These are phyloP conservation scores for Psittacara wagleri DNA, from an alignment of 2,113 vertebrate genomes.

Conservation along the genomic window DNA sequence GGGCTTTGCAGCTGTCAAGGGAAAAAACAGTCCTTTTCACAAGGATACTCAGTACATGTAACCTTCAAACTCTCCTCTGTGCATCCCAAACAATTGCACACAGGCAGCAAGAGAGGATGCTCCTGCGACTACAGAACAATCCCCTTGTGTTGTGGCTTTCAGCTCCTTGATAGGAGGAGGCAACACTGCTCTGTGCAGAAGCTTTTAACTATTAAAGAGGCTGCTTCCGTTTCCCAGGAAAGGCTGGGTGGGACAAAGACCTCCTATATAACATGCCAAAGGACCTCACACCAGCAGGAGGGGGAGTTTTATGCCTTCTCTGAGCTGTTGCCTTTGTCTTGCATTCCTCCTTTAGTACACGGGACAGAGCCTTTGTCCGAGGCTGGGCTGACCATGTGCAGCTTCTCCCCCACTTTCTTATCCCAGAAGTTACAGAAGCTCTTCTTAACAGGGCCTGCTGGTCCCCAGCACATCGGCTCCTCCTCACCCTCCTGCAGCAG, in stretches of 20 bases:
- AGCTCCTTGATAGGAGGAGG: not conserved
- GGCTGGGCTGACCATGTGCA: not conserved
- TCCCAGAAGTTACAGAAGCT: not conserved
- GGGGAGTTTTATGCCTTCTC: conserved; percentile 19
- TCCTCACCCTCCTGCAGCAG: not conserved
- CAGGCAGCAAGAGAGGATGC: not conserved
- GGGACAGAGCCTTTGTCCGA: conserved; percentile 11
- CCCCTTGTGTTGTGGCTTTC: conserved; percentile 24
- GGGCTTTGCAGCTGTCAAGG: not conserved
- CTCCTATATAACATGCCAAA: not conserved
- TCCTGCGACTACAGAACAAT: not conserved
- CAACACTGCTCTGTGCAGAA: not conserved
- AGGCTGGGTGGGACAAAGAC: not conserved
- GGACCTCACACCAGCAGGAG: conserved; percentile 45
- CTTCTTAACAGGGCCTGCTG: not conserved
- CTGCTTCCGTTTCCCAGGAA: conserved; percentile 34
- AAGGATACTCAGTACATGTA: not conserved
- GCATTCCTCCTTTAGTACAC: conserved; percentile 10
- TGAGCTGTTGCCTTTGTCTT: not conserved
- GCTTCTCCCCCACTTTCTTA: not conserved
- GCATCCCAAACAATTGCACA: conserved; percentile 16
- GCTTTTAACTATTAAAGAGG: not conserved
- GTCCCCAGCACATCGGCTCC: not conserved
- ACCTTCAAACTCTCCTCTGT: conserved; percentile 8
- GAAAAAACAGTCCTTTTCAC: not conserved